Evolutionary conservation across 1,140 invertebrate species (phyloP).

Genomic region (Nixonia krombeini): DNA sequence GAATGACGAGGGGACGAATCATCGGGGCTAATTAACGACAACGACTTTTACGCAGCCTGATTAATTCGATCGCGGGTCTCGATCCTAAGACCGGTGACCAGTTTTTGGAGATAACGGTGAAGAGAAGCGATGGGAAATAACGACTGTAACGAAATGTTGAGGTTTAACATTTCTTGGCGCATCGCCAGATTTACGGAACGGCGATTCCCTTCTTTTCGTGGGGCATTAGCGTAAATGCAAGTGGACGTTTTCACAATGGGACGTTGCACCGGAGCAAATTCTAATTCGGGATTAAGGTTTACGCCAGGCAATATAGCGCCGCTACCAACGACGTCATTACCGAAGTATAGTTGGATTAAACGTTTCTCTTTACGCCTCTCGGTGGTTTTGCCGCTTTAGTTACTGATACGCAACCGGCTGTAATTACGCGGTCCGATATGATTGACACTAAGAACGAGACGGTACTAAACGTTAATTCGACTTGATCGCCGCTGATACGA

Average conservation of each 20-base stretch:
- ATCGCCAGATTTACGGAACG: constrained; percentile 39
- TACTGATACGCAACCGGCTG: constrained; percentile 48
- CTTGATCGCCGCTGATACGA: constrained; percentile 48
- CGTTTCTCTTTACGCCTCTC: constrained; percentile 45
- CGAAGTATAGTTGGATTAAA: constrained; percentile 61
- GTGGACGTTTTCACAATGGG: constrained; percentile 17
- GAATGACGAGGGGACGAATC: no score
- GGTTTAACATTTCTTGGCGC: constrained; percentile 28
- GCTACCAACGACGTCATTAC: constrained; percentile 58
- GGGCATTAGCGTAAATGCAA: constrained; percentile 33
- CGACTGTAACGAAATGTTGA: constrained; percentile 15
- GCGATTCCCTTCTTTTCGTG: constrained; percentile 31
- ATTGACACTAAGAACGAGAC: constrained; percentile 50
- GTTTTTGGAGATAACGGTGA: neutral
- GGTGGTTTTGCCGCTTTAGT: constrained; percentile 46
- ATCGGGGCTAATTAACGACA: no score
- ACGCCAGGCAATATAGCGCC: constrained; percentile 57
- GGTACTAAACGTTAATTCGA: constrained; percentile 55
- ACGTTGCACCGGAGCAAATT: constrained; percentile 38
- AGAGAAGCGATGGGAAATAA: constrained; percentile 1
- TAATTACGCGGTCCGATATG: constrained; percentile 53
- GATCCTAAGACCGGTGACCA: no score
- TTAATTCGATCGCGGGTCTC: neutral
- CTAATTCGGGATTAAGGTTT: constrained; percentile 64
- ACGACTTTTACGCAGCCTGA: neutral